phyloP scores from a whole-genome alignment of 2,797 vertebrate genomes.

The Peromyscus aztecus region DNA sequence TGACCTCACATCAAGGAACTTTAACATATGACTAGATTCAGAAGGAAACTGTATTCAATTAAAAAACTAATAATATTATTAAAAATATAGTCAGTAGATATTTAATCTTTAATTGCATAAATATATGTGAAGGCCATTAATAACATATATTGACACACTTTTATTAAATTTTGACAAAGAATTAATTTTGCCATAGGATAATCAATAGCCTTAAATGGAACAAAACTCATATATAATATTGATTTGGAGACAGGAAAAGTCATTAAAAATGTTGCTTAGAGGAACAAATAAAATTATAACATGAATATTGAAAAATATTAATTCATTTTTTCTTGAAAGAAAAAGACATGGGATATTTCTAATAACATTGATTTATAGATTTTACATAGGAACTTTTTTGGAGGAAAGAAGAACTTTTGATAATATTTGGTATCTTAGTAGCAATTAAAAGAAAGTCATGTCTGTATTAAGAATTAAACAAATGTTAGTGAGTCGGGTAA shows the following conservation, averaged over 20 bases:
- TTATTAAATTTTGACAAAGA: slow-evolving; percentile 82
- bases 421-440: slow-evolving; percentile 23
- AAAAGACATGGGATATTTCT: not conserved
- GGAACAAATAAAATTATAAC: slow-evolving; percentile 69
- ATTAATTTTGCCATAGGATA: slow-evolving; percentile 77
- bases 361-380: slow-evolving; percentile 50
- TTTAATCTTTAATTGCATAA: slow-evolving; percentile 76
- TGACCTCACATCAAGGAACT: slow-evolving; percentile 24
- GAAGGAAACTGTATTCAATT: slow-evolving; percentile 51
- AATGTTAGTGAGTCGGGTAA: not conserved
- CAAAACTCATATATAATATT: slow-evolving; percentile 75
- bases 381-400: not conserved
- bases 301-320: slow-evolving; percentile 68
- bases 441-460: slow-evolving; percentile 8
- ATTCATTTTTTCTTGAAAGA: slow-evolving; percentile 57
- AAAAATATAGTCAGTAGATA: slow-evolving; percentile 64
- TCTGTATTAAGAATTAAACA: not conserved
- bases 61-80: slow-evolving; percentile 69
- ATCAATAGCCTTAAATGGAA: slow-evolving; percentile 79
- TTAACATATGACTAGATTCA: slow-evolving; percentile 66
- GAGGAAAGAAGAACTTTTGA: not conserved
- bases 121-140: slow-evolving; percentile 57
- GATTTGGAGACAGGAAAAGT: slow-evolving; percentile 70
- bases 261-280: slow-evolving; percentile 74
- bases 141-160: slow-evolving; percentile 69